These are phyloP conservation scores for Falcaria lacertinaria DNA, from an alignment of 2,888 invertebrate species.

Conservation along the genomic window DNA sequence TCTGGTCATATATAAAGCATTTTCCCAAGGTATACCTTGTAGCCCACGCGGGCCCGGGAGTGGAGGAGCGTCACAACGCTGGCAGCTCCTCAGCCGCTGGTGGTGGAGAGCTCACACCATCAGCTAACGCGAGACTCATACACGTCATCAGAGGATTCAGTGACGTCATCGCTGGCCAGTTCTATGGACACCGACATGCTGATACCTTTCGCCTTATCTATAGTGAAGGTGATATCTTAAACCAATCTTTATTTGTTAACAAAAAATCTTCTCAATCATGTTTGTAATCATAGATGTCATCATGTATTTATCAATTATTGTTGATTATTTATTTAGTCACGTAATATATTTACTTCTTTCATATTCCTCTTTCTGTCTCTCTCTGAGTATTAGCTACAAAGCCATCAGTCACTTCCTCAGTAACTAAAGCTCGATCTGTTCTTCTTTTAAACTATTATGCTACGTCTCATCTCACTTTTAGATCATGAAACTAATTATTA, in stretches of 20 bases:
- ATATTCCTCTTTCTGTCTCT: too few relatives aligned
- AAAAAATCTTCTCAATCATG: background rate
- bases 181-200: slow-evolving; percentile 95
- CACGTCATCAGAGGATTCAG: slow-evolving; percentile 87
- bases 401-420: too few relatives aligned
- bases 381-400: too few relatives aligned
- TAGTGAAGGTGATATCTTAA: slow-evolving; percentile 79
- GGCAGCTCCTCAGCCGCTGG: slow-evolving; percentile 80
- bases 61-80: slow-evolving; percentile 89
- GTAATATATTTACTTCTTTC: too few relatives aligned
- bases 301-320: slow-evolving; percentile 4
- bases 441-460: too few relatives aligned
- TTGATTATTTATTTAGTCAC: too few relatives aligned
- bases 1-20: background rate
- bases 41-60: slow-evolving; percentile 94
- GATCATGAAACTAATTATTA: slow-evolving; percentile 4
- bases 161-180: slow-evolving; percentile 93
- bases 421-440: too few relatives aligned
- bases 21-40: slow-evolving; percentile 88
- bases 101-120: slow-evolving; percentile 81
- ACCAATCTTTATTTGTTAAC: background rate
- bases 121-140: slow-evolving; percentile 87
- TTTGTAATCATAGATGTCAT: slow-evolving; percentile 4
- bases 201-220: slow-evolving; percentile 94
- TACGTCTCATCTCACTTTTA: too few relatives aligned